phyloP scores from a whole-genome alignment of 2,888 invertebrate genomes.

The Podabrus alpinus region DNA sequence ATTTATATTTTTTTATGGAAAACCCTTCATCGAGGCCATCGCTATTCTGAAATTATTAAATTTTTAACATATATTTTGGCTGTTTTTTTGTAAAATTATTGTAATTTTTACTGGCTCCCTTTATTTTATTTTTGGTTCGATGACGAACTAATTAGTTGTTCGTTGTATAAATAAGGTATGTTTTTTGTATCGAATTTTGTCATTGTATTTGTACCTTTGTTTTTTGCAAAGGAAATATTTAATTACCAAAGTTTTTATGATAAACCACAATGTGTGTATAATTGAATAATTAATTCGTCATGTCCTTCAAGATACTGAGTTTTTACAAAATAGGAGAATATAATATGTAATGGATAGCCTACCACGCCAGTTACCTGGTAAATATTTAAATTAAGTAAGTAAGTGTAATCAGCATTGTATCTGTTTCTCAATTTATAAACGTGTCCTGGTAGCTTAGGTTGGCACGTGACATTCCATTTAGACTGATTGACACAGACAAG shows the following conservation, averaged over 20 bases:
- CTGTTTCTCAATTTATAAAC: slow-evolving; percentile 20
- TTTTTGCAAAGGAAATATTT: background rate
- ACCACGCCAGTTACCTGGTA: background rate
- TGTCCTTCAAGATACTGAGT: background rate
- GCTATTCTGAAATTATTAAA: too few species aligned
- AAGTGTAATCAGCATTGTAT: slow-evolving; percentile 16
- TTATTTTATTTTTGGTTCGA: background rate
- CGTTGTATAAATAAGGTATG: background rate
- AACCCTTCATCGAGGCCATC: too few species aligned
- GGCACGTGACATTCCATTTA: slow-evolving; percentile 25
- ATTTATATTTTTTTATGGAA: too few species aligned
- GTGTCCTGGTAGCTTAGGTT: slow-evolving; percentile 15
- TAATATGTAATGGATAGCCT: background rate
- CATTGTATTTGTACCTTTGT: background rate
- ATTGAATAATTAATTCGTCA: background rate
- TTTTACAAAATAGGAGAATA: background rate
- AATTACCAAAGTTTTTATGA: background rate
- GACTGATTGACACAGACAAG: slow-evolving; percentile 29
- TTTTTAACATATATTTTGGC: background rate
- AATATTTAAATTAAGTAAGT: slow-evolving; percentile 15
- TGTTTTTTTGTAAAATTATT: background rate
- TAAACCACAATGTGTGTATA: background rate
- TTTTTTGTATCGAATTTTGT: background rate
- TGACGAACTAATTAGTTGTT: background rate
- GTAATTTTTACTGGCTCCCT: too few species aligned